Evolutionary conservation across 1,140 invertebrate genomes (phyloP), one percentile per base, ranked within the genome.

Genomic region (Meteorus sp.): DNA sequence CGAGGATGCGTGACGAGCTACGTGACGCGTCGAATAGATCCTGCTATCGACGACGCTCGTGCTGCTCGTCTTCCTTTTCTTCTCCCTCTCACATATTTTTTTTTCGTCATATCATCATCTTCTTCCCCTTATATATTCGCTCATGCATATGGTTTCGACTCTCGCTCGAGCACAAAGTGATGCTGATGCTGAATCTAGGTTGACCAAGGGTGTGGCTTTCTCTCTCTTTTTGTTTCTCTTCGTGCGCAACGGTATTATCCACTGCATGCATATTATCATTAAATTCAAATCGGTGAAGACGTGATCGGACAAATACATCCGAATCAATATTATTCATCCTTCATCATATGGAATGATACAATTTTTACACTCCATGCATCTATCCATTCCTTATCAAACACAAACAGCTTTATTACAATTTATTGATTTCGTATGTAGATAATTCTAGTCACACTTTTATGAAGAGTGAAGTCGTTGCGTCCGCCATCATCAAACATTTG

Each of bases 231-330:
- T n/a, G n/a, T n/a, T n/a, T n/a, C n/a, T n/a, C n/a, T n/a, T 39
- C 3, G 35, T n/a, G 35, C 59, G 67, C 73, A 76, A 75, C 72
- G 72, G 73, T 75, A 76, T 75, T 72, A 74, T 73, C 70, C 70
- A 47, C n/a, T n/a, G n/a, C 45, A 51, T 63, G 62, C 63, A 73
- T 66, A 66, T 57, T 65, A 66, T 69, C 65, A 66, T 71, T 70
- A 57, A 59, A 71, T 67, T 62, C 54, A 67, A 69, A 65, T 62
- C 41, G 19, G 19, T 17, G n/a, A n/a, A n/a, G n/a, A n/a, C n/a
- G n/a, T n/a, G n/a, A n/a, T n/a, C n/a, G n/a, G n/a, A n/a, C n/a
- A n/a, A n/a, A n/a, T n/a, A n/a, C n/a, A n/a, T n/a, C n/a, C n/a
- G 43, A 33, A 45, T 43, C 55, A 39, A 20, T 57, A 54, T 54